A percentile compares a stretch with the other conserved stretches of the same genome.
Evolutionary conservation across 1,140 invertebrate genomes (phyloP).

Genomic region (Akabosia matsudoensis): DNA sequence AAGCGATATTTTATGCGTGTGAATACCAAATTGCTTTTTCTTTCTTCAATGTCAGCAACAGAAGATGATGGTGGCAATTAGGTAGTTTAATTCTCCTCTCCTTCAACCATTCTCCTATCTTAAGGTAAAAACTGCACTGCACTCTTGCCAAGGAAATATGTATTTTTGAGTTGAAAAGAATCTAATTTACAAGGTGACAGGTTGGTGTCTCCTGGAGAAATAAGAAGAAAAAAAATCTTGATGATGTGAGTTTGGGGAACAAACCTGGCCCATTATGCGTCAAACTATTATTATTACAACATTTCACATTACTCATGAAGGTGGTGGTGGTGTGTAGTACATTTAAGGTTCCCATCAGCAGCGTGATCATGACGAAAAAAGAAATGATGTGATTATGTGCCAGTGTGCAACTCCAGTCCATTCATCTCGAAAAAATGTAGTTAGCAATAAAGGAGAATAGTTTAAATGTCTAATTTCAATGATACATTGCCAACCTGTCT

Average conservation of each 20-base stretch:
- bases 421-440: slow-evolving; percentile 5
- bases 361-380: not conserved
- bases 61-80: slow-evolving; percentile 11
- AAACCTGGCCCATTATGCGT: slow-evolving; percentile 16
- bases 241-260: not conserved
- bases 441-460: slow-evolving; percentile 15
- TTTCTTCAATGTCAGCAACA: not conserved
- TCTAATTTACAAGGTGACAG: slow-evolving; percentile 18
- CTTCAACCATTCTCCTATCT: too few species aligned
- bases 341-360: not conserved
- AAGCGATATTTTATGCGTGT: slow-evolving; percentile 5
- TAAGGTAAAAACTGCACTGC: not conserved
- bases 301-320: slow-evolving; percentile 3
- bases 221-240: not conserved
- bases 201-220: slow-evolving; percentile 16
- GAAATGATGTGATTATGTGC: slow-evolving; percentile 9
- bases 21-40: slow-evolving; percentile 1
- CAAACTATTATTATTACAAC: not conserved
- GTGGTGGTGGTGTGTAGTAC: not conserved
- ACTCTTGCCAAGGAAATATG: not conserved
- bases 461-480: slow-evolving; percentile 18
- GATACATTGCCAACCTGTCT: slow-evolving; percentile 20
- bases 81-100: not conserved
- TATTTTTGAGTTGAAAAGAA: not conserved
- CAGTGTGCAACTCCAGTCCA: not conserved